Percentiles rank a stretch among this genome's conserved stretches.
phyloP scores from a whole-genome alignment of 2,797 vertebrate species.

The Okamejei kenojei region DNA sequence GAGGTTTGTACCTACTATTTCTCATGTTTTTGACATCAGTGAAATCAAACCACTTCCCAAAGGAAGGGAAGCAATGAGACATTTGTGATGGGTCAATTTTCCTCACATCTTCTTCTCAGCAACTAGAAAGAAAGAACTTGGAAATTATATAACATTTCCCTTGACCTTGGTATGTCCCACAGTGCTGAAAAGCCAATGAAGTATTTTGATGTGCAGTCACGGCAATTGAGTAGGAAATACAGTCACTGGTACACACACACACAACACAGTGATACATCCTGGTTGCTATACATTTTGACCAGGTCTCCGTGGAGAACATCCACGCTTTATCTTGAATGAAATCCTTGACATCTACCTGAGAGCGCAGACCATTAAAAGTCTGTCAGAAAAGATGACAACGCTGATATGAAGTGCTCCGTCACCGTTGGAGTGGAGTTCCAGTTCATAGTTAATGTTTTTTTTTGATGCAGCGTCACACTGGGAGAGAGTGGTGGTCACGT shows the following conservation, averaged over 20 bases:
- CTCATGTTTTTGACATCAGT: neutral
- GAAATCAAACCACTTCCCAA: neutral
- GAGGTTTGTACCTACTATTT: neutral
- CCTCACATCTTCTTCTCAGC: neutral
- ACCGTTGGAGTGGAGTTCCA: neutral
- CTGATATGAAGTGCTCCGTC: neutral
- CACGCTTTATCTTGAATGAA: neutral
- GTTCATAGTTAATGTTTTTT: neutral
- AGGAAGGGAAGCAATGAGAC: neutral
- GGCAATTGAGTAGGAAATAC: neutral
- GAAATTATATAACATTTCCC: neutral
- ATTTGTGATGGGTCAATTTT: neutral
- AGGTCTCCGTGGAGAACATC: neutral
- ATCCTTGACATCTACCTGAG: neutral
- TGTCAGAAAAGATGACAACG: neutral
- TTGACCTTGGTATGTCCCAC: too few species aligned
- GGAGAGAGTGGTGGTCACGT: too few species aligned
- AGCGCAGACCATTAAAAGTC: too few species aligned
- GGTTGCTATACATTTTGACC: neutral
- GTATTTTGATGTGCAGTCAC: neutral
- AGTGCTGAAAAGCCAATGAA: neutral
- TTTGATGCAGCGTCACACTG: neutral
- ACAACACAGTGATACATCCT: neutral
- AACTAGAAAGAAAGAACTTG: neutral
- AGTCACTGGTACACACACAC: neutral